Evolutionary conservation across 2,113 vertebrate genomes (phyloP), one percentile per base, ranked within the genome.

Genomic region (Esox niger): DNA sequence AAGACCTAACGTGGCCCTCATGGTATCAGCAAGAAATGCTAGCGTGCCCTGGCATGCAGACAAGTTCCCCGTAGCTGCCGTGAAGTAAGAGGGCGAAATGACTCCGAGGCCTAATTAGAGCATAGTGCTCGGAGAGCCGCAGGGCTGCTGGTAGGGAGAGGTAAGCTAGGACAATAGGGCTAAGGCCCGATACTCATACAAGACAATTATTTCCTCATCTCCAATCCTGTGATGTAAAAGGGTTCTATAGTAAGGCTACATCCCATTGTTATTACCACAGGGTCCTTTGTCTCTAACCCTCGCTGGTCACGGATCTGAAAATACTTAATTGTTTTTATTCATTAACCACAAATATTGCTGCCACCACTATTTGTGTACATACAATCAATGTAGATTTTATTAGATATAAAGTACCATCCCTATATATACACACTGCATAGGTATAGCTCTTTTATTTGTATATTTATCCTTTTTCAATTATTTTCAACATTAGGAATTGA

Each of bases 81-180:
- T 20, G 6, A 35, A 61, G 32, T 15, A 32, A 21, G 59, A 21
- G 47, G 47, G 30, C 26, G 62, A 33, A 62, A 66, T 64, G 60
- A 64, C 71, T 74, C 57, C 63, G 54, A 73, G 76, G 75, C 77
- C 69, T 27, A 73, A 75, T 68, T 71, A 70, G 79, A 80, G 71
- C 68, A 74, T 35, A 80, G 70, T 29, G 38, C 54, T 62, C 21
- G 55, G 63, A 70, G 56, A 27, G 56, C 68, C 71, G 29, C 62
- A 21, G 74, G 56, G 70, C 62, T 64, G 70, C 35, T 43, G 11
- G 35, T 43, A 43, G 35, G 27, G 21, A 59, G 62, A 57, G 31
- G 52, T 35, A 52, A 52, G 47, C 17, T 7, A 59, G 66, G 64
- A 17, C 47, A 32, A 71, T 17, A 68, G 26, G 59, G n/a, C 59